Conservation (phyloP, 2,797 vertebrate genomes). For the Paguma larvata region DNA sequence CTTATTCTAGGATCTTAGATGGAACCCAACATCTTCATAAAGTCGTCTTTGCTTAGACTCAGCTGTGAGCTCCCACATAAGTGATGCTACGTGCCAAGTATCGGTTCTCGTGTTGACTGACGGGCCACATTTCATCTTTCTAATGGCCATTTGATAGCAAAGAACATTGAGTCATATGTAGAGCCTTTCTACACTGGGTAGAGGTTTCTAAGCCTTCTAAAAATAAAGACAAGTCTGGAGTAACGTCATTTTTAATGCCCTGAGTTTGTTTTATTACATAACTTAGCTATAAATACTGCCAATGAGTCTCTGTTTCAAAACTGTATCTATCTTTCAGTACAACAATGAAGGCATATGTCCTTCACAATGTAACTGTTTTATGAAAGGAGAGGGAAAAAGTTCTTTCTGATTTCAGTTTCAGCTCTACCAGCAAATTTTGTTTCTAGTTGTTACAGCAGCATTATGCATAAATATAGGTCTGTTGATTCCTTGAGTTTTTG, state of each 20-base stretch:
- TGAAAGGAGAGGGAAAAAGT: background rate
- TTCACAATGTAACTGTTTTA: conserved; percentile 60
- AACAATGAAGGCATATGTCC: background rate
- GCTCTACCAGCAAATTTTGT: background rate
- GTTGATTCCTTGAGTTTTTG: background rate
- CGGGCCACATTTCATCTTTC: background rate
- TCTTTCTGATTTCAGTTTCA: conserved; percentile 38
- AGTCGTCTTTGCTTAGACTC: background rate
- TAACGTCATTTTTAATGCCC: background rate
- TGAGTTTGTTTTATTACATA: conserved; percentile 36
- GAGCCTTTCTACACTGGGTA: conserved; percentile 4
- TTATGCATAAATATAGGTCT: background rate
- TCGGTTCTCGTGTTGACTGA: background rate
- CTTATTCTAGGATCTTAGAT: conserved; percentile 31
- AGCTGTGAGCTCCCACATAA: background rate
- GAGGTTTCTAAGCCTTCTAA: conserved; percentile 67
- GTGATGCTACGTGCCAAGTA: background rate
- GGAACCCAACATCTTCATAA: background rate
- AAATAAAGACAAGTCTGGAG: conserved; percentile 52
- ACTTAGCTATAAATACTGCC: conserved; percentile 50
- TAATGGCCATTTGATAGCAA: background rate
- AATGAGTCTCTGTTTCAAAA: conserved; percentile 67
- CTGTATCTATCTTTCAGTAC: conserved; percentile 23
- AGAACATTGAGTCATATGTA: background rate
- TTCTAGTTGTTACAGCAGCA: background rate